Base-by-base conservation (phyloP, 2,797 vertebrate species). In the Cossypha caffra region DNA sequence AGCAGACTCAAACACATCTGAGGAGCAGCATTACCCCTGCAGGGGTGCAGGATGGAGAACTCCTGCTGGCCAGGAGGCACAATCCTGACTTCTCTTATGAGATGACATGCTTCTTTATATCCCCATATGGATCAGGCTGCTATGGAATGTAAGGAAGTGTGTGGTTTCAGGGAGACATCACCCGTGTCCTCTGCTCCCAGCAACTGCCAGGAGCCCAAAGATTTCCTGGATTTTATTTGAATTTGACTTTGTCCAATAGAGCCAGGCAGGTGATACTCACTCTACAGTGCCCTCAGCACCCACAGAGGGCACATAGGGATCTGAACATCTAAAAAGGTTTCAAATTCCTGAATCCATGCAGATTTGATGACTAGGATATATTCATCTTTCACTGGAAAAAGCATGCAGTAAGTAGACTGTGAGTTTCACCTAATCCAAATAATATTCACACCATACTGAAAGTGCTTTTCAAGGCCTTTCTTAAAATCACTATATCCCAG, bases 141-240 rank as follows among this genome's bases (percentile, higher is more conserved):
- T 99, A 99, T 99, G 99, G 99, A 99, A 99, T 99, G 99, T 99
- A 99, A 99, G 99, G 99, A 99, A 99, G 99, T 99, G 99, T 99
- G 99, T 99, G 99, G 99, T 99, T 99, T 98, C 98, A 98, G 97
- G 98, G 97, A 98, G 99, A 97, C 59, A 86, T 79, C 20, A 0
- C 67, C 48, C 11, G 11, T 78, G 80, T 26, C 79, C 48, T 93
- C 81, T 55, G 51, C 47, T 68, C 64, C 26, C 66, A 78, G 50
- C 9, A 1, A 14, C 72, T 29, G 42, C 69, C 48, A 71, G 9
- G 26, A 50, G 6, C 10, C 37, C 86, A 50, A 23, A 7, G 15
- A 4, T 74, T 42, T 43, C n/a, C 57, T 42, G 3, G 21, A 19
- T 64, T 90, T 86, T 9, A 17, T 18, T 24, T 38, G 4, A 77